phyloP scores from a whole-genome alignment of 53 echinoderm and acorn worm species.

The Mesocentrotus franciscanus region DNA sequence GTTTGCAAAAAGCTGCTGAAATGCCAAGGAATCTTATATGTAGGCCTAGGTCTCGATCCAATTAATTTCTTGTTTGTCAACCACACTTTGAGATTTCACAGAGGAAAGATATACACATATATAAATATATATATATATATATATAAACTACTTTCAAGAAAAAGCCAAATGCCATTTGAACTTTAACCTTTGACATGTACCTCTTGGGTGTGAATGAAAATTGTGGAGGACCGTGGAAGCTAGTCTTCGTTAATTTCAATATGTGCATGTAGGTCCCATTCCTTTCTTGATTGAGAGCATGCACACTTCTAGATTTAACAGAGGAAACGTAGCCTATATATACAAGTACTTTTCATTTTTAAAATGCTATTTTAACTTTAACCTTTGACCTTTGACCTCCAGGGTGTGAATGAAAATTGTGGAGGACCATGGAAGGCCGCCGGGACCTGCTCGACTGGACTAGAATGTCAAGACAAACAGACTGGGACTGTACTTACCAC shows the following conservation, averaged over 20 bases:
- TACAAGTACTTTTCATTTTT: background rate
- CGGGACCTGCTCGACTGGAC: background rate
- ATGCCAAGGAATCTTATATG: too few relatives aligned
- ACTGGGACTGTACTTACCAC: background rate
- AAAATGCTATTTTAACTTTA: background rate
- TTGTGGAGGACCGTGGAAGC: conserved; percentile 5
- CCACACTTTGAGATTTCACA: too few relatives aligned
- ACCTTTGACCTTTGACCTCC: background rate
- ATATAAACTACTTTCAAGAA: too few relatives aligned
- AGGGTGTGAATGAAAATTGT: background rate
- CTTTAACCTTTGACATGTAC: background rate
- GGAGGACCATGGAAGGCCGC: background rate
- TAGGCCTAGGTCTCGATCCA: too few relatives aligned
- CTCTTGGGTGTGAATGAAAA: background rate
- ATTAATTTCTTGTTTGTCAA: too few relatives aligned
- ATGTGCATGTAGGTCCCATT: background rate
- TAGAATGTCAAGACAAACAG: background rate
- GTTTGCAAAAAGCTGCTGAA: too few relatives aligned
- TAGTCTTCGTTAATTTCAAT: too few relatives aligned
- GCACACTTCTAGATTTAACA: background rate
- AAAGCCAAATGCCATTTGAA: too few relatives aligned
- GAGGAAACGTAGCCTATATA: background rate
- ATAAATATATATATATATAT: too few relatives aligned
- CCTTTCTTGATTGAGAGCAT: background rate
- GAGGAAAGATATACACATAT: too few relatives aligned